These are phyloP conservation scores for Procavia capensis DNA, from an alignment of 2,113 vertebrate species.

Conservation along the genomic window DNA sequence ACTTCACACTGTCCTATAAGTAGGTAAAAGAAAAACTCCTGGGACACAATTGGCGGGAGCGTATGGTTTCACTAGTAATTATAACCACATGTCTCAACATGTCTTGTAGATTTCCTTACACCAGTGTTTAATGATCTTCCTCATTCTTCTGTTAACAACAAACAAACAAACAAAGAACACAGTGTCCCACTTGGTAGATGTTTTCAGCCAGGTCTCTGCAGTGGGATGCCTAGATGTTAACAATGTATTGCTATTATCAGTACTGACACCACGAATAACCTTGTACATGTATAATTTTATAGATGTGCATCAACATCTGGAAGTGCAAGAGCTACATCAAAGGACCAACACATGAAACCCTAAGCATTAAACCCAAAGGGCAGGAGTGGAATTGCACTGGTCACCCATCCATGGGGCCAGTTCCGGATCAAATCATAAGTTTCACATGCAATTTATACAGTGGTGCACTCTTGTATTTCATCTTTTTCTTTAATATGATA, in stretches of 20 bases:
- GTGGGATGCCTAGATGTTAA: neutral
- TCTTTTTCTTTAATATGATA: neutral
- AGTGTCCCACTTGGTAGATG: too few relatives aligned
- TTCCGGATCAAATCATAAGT: neutral
- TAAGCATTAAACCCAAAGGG: neutral
- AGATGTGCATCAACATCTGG: neutral
- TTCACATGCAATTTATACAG: neutral
- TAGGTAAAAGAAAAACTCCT: neutral
- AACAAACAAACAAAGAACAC: too few relatives aligned
- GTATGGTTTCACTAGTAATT: fast-evolving
- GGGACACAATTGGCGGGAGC: neutral
- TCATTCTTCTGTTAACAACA: neutral
- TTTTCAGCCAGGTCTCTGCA: neutral
- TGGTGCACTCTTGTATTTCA: neutral
- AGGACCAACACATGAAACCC: neutral
- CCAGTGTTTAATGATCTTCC: neutral
- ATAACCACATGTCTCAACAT: neutral
- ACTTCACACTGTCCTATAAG: neutral
- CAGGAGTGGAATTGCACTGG: neutral
- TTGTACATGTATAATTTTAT: neutral
- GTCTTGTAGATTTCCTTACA: neutral
- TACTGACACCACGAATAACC: neutral
- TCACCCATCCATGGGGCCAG: neutral
- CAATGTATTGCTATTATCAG: neutral
- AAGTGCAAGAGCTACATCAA: neutral